Conservation (phyloP, 2,888 invertebrate species). For the Limnephilus marmoratus region DNA sequence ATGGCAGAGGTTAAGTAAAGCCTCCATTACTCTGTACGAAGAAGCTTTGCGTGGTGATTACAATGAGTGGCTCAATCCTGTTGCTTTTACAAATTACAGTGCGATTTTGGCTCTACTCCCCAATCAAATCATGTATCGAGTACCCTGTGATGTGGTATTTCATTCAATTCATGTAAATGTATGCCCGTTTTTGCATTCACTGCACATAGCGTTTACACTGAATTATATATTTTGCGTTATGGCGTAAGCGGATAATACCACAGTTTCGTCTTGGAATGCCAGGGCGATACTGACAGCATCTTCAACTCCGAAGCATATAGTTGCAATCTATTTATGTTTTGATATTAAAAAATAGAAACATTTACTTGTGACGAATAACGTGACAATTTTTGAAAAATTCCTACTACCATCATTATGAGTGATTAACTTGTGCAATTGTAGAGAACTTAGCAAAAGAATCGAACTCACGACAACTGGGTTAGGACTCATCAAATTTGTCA, state of each 20-base stretch:
- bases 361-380: too few species aligned
- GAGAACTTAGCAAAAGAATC: too few species aligned
- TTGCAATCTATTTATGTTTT: too few species aligned
- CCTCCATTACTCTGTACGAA: neutral
- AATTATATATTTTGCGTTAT: neutral
- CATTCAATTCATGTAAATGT: neutral
- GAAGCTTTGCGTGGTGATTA: neutral
- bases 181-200: neutral
- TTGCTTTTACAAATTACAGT: constrained; percentile 6
- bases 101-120: neutral
- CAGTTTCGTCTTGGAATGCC: neutral
- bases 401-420: too few species aligned
- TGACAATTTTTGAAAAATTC: too few species aligned
- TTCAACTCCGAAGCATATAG: too few species aligned
- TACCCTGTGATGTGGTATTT: neutral
- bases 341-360: too few species aligned
- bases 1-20: constrained; percentile 27
- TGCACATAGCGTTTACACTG: neutral
- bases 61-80: neutral
- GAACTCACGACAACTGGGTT: too few species aligned
- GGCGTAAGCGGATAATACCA: neutral
- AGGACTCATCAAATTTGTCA: too few species aligned
- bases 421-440: too few species aligned
- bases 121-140: neutral
- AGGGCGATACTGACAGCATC: too few species aligned